phyloP scores from a whole-genome alignment of 2,888 invertebrate genomes.

The Aphodius granarius region DNA sequence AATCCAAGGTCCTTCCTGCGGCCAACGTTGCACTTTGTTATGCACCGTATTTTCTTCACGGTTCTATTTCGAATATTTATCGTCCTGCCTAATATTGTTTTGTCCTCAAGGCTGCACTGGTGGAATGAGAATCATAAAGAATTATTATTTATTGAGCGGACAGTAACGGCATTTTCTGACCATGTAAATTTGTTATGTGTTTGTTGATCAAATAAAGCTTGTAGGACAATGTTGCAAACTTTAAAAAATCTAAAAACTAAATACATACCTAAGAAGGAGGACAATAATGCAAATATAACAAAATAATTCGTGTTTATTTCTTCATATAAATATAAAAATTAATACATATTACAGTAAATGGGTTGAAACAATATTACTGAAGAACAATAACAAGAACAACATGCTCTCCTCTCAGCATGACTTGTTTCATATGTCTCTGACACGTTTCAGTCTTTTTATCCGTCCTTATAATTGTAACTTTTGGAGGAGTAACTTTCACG shows the following conservation, averaged over 20 bases:
- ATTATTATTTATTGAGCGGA: neutral
- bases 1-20: neutral
- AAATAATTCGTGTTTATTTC: neutral
- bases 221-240: no score
- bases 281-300: neutral
- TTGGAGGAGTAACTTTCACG: constrained; percentile 46
- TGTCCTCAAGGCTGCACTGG: neutral
- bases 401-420: constrained; percentile 78
- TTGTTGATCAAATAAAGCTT: no score
- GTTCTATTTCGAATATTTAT: neutral
- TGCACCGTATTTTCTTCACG: neutral
- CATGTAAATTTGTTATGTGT: no score
- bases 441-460: constrained; percentile 68
- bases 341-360: neutral
- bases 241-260: no score
- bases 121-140: neutral
- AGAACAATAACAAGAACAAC: constrained; percentile 60
- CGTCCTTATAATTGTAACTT: constrained; percentile 59
- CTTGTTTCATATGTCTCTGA: constrained; percentile 66
- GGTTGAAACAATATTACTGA: neutral
- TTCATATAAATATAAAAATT: neutral
- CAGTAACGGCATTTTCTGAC: no score
- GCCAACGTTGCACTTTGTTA: neutral
- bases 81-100: neutral
- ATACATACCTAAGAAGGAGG: no score